Base-by-base conservation (phyloP, 1,140 invertebrate species). In the Drosophila subobscura region DNA sequence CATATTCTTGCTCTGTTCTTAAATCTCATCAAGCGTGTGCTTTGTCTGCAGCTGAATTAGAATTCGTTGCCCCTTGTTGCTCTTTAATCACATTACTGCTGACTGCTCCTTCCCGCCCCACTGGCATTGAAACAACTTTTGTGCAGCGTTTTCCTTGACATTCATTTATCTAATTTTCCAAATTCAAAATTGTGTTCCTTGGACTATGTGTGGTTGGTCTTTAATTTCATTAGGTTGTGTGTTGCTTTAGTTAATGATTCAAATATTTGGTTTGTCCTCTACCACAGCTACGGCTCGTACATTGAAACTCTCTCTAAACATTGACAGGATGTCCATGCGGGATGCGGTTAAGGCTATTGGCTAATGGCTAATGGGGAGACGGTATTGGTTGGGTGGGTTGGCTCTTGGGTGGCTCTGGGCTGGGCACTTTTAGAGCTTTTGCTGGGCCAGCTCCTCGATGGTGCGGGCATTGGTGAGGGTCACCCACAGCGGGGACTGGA, bases 391-490 rank as follows among this genome's bases (percentile, higher is more conserved):
- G 64, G 40, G 40, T 52, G 67, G 45, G 45, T n/a, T 50, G 63
- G 23, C n/a, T 25, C 37, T 14, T 6, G 40, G 25, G 10, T 20
- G 16, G 16, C 16, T 20, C 7, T 10, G 22, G 1, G 20, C 14
- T 42, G 40, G 45, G 33, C 44, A 5, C 5, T 1, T 37, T 77
- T 72, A 90, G 33, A 90, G 67, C 25, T 90, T 80, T 49, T 90
- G 89, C 27, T 89, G 79, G 8, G 89, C 72, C 45, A 91, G 60
- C 37, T 91, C 91, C 57, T 90, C 91, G 59, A 94, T 91, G 23
- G 92, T 92, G 42, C 93, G 93, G 16, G 93, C 94, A 79, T 95
- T 93, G 14, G 94, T 95, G 58, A 95, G 91, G 25, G 94, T 93
- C 8, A 93, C 94, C 94, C 94, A 95, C 12, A 95, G 79, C 0